These are phyloP conservation scores for Harpagoxenus sublaevis DNA, from an alignment of 2,888 invertebrate species.

Conservation along the genomic window DNA sequence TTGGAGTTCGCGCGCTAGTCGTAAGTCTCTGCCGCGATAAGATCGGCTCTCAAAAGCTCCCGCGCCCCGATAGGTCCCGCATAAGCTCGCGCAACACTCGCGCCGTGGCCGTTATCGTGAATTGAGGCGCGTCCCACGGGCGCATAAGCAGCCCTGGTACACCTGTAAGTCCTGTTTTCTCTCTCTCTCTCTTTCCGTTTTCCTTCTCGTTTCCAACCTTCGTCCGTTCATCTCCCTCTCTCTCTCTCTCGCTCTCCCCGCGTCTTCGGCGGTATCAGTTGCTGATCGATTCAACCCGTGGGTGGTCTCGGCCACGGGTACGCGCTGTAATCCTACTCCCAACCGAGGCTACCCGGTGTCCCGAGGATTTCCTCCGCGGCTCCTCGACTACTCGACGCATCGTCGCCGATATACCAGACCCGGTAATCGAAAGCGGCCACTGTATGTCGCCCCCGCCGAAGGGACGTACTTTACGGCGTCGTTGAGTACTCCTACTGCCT, in stretches of 20 bases:
- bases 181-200: conserved; percentile 55
- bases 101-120: conserved; percentile 79
- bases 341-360: conserved; percentile 80
- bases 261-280: conserved; percentile 80
- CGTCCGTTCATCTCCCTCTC: conserved; percentile 8
- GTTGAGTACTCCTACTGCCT: conserved; percentile 61
- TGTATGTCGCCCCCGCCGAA: conserved; percentile 53
- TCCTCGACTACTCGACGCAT: conserved; percentile 51
- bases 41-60: conserved; percentile 81
- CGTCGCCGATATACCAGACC: conserved; percentile 18
- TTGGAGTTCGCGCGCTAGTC: conserved; percentile 70
- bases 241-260: not conserved
- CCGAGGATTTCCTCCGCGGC: conserved; percentile 59
- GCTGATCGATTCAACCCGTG: conserved; percentile 84
- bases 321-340: conserved; percentile 81
- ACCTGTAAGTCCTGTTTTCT: conserved; percentile 81
- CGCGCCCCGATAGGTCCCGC: conserved; percentile 65
- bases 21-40: conserved; percentile 80
- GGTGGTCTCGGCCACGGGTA: conserved; percentile 82
- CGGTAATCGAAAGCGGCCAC: conserved; percentile 57
- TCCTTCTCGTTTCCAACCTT: conserved; percentile 54
- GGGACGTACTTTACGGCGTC: conserved; percentile 65
- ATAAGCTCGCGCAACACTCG: conserved; percentile 51
- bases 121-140: conserved; percentile 77
- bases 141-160: conserved; percentile 76